Percentiles rank a stretch among this genome's conserved stretches.
phyloP scores from a whole-genome alignment of 2,113 vertebrate genomes.

The Puffinus mauretanicus region DNA sequence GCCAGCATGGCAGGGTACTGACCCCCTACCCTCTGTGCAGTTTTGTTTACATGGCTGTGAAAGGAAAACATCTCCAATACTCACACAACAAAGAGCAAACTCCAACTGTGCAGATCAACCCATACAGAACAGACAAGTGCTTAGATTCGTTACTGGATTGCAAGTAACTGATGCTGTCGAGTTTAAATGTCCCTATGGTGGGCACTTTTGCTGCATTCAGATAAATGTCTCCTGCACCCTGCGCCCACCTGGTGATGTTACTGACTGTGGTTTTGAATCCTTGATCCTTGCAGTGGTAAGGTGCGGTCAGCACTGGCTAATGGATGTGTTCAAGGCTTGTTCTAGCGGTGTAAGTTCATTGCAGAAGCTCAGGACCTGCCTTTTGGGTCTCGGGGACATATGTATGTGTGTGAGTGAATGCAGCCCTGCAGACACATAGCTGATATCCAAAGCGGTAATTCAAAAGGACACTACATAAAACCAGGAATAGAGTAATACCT shows the following conservation, averaged over 20 bases:
- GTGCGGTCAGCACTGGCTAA: background rate
- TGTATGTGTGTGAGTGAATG: background rate
- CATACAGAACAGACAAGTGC: background rate
- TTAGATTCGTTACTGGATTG: background rate
- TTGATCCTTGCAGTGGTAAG: background rate
- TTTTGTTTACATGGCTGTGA: background rate
- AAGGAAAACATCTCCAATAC: background rate
- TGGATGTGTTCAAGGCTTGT: background rate
- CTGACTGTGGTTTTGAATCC: background rate
- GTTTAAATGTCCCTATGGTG: background rate
- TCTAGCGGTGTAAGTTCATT: background rate
- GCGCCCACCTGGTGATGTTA: background rate
- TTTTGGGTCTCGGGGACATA: background rate
- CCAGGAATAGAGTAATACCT: background rate
- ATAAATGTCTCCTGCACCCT: background rate
- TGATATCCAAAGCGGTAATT: background rate
- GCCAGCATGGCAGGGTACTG: fast-evolving
- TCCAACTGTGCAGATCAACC: background rate
- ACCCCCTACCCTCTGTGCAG: background rate
- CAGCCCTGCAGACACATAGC: background rate
- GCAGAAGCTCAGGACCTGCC: background rate
- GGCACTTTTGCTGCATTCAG: background rate
- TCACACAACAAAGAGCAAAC: background rate
- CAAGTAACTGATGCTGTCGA: background rate
- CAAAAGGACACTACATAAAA: background rate